phyloP scores from a whole-genome alignment of 2,797 vertebrate species.

The Craterocephalus amniculus region DNA sequence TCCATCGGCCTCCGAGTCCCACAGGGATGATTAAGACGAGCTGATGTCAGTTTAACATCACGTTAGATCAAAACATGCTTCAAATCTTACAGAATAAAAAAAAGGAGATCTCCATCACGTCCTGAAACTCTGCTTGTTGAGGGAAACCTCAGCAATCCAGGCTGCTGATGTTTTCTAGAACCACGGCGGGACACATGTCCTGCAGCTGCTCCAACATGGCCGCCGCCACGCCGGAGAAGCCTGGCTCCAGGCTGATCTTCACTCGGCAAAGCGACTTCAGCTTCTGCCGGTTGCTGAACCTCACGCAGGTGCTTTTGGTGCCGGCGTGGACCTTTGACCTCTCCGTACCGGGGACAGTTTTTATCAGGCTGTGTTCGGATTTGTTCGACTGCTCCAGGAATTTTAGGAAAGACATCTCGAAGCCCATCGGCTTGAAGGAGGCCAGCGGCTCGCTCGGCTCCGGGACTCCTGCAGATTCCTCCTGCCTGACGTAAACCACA shows the following conservation, averaged over 20 bases:
- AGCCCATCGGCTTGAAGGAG: conserved; percentile 97
- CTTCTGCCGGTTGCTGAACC: conserved; percentile 89
- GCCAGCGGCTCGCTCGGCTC: conserved; percentile 86
- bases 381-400: conserved; percentile 95
- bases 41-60: conserved; percentile 50
- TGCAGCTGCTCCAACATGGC: conserved; percentile 92
- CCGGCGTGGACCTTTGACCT: conserved; percentile 34
- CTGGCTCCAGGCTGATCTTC: conserved; percentile 88
- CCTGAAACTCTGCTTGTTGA: too few species aligned
- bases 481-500: conserved; percentile 57
- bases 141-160: too few species aligned
- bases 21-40: conserved; percentile 89
- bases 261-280: conserved; percentile 87
- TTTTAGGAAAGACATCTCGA: conserved; percentile 95
- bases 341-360: conserved; percentile 59
- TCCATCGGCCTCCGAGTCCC: conserved; percentile 84
- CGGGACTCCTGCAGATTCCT: conserved; percentile 74
- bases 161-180: conserved; percentile 79
- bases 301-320: conserved; percentile 82
- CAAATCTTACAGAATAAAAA: conserved; percentile 60
- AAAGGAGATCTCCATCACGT: too few species aligned
- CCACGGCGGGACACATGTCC: conserved; percentile 91
- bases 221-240: conserved; percentile 84
- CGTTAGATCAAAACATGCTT: conserved; percentile 83
- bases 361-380: conserved; percentile 83